A percentile compares a stretch with the other conserved stretches of the same genome.
Evolutionary conservation across 2,797 vertebrate species (phyloP).

Genomic region (Somateria mollissima): DNA sequence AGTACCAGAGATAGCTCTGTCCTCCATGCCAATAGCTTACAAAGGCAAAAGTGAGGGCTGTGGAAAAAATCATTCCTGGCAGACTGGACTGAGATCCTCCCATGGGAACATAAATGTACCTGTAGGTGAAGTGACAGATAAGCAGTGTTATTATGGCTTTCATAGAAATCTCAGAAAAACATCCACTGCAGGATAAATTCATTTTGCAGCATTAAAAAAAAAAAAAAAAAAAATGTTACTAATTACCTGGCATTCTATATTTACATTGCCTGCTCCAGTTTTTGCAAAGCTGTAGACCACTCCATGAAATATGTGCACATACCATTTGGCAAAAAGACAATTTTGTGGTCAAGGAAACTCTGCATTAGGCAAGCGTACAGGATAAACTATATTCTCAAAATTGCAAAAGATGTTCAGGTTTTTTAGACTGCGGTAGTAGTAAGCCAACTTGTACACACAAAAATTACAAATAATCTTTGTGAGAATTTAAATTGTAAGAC

Average conservation of each 20-base stretch:
- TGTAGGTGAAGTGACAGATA: constrained; percentile 70
- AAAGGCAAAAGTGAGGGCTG: constrained; percentile 89
- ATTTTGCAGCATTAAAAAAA: background rate
- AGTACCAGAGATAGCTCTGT: constrained; percentile 91
- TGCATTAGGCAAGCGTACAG: background rate
- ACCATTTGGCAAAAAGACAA: background rate
- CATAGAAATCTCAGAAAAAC: background rate
- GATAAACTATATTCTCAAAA: background rate
- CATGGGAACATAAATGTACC: constrained; percentile 94
- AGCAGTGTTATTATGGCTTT: background rate
- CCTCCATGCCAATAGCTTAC: constrained; percentile 96
- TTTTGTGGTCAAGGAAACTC: background rate
- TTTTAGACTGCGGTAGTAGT: background rate
- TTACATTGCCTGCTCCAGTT: constrained; percentile 5
- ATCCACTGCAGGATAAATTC: background rate
- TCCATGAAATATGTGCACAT: background rate
- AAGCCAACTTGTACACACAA: background rate
- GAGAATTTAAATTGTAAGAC: background rate
- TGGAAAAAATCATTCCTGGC: constrained; percentile 84
- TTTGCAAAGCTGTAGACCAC: background rate
- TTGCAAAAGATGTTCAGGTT: background rate
- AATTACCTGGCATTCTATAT: background rate
- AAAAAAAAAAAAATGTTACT: background rate
- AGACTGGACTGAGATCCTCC: constrained; percentile 88
- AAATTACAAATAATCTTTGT: background rate